Evolutionary conservation across 2,888 invertebrate genomes (phyloP).

Genomic region (Cephus pulcher): DNA sequence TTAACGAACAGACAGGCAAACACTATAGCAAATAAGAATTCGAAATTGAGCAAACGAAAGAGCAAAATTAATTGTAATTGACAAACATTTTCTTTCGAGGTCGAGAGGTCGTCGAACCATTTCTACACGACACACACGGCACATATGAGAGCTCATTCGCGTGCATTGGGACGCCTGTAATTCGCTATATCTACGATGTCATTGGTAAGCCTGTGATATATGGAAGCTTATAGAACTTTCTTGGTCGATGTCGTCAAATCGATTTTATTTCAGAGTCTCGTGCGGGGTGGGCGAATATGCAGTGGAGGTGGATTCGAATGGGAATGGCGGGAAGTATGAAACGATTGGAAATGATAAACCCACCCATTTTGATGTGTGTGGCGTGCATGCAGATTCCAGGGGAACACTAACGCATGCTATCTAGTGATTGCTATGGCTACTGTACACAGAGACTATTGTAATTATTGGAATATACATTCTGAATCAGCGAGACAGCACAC

Average conservation of each 20-base stretch:
- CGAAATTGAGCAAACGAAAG: conserved; percentile 51
- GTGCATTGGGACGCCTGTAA: not conserved
- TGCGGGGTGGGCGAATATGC: not conserved
- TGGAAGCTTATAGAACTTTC: not conserved
- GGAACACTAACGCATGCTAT: not conserved
- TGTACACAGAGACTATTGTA: not conserved
- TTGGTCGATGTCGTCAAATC: not conserved
- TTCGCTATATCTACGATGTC: not conserved
- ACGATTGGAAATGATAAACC: not conserved
- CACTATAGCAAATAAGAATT: conserved; percentile 48
- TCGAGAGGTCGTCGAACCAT: not conserved
- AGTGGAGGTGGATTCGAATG: not conserved
- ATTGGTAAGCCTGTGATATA: not conserved
- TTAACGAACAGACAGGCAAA: conserved; percentile 42
- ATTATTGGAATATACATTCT: not conserved
- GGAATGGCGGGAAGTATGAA: not conserved
- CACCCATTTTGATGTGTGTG: not conserved
- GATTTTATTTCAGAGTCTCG: not conserved
- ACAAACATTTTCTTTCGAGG: not conserved
- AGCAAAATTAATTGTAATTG: conserved; percentile 29
- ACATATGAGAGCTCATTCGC: not conserved
- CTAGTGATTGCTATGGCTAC: not conserved
- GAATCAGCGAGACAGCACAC: not conserved
- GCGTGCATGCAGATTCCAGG: not conserved
- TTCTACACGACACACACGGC: not conserved